Conservation (phyloP, 2,797 vertebrate species). For the Enoplosus armatus region DNA sequence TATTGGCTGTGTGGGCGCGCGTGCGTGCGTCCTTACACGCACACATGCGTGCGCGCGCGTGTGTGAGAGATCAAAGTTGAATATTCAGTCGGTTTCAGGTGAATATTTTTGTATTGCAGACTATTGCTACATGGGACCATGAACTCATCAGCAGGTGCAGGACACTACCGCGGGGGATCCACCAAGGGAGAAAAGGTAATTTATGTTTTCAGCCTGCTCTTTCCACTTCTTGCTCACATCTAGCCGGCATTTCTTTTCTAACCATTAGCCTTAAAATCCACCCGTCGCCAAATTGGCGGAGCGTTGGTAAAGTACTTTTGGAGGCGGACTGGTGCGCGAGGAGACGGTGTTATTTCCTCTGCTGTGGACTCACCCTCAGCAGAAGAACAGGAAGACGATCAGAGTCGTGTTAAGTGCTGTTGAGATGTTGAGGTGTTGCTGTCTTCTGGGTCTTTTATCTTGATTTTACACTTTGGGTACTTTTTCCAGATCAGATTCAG, state of each 20-base stretch:
- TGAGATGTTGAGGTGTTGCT: slow-evolving; percentile 21
- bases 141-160: slow-evolving; percentile 86
- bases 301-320: slow-evolving; percentile 22
- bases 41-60: not conserved
- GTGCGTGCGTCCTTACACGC: too few species aligned
- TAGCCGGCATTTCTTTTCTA: not conserved
- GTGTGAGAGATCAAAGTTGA: slow-evolving; percentile 34
- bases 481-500: not conserved
- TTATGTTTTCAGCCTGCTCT: slow-evolving; percentile 5
- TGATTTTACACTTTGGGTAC: slow-evolving; percentile 21
- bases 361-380: not conserved
- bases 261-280: slow-evolving; percentile 2
- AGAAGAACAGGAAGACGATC: slow-evolving; percentile 24
- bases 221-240: not conserved
- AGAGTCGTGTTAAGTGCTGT: slow-evolving; percentile 29
- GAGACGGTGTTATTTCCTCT: slow-evolving; percentile 11
- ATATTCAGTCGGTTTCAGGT: slow-evolving; percentile 46
- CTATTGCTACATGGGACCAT: slow-evolving; percentile 65
- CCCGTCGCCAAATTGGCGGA: not conserved
- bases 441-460: slow-evolving; percentile 2
- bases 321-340: slow-evolving; percentile 1
- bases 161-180: slow-evolving; percentile 82
- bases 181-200: slow-evolving; percentile 79
- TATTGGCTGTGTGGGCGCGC: not conserved
- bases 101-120: slow-evolving; percentile 51